Conservation (phyloP, 2,113 vertebrate species). For the Onychorhynchus coronatus region DNA sequence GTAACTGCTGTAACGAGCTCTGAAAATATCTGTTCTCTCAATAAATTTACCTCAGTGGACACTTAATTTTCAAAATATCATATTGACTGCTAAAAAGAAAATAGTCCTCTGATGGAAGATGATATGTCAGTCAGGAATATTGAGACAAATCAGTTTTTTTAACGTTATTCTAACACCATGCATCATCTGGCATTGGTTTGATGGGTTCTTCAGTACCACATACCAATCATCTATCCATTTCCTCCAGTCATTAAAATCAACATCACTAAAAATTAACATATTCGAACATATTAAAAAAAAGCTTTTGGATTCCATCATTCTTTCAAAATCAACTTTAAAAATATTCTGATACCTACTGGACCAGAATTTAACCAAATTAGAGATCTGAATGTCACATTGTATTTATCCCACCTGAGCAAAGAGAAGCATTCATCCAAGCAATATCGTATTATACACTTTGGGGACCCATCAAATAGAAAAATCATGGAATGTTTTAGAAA, state of each 20-base stretch:
- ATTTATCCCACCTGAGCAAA: background rate
- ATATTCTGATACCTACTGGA: background rate
- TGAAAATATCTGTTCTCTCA: background rate
- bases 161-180: background rate
- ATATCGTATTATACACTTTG: background rate
- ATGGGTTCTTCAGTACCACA: background rate
- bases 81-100: background rate
- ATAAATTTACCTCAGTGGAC: background rate
- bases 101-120: background rate
- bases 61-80: background rate
- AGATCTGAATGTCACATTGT: background rate
- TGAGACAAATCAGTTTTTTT: background rate
- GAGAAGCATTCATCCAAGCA: background rate
- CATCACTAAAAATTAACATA: background rate
- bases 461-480: background rate
- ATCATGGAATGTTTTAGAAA: background rate
- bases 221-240: background rate
- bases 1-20: background rate
- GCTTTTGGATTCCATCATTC: background rate
- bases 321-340: background rate
- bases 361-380: background rate
- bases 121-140: background rate
- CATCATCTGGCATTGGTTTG: background rate
- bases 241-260: background rate
- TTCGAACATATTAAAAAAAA: background rate